Conservation (phyloP, 2,113 vertebrate species). For the Scophthalmus maximus region DNA sequence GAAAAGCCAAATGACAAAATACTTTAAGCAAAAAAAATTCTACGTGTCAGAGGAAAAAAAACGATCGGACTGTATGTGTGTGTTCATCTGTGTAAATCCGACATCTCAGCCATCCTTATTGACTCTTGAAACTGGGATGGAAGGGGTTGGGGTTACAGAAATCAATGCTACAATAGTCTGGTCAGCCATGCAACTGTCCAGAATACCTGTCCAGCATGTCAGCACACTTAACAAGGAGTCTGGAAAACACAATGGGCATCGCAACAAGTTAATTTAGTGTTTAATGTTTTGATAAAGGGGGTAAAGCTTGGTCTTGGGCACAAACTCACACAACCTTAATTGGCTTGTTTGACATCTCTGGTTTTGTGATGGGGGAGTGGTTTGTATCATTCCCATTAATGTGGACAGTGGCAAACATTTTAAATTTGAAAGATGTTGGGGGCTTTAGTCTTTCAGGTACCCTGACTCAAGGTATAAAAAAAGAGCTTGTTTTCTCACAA, state of each 20-base stretch:
- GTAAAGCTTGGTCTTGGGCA: too few species aligned
- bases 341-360: too few species aligned
- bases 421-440: too few species aligned
- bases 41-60: constrained; percentile 12
- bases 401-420: too few species aligned
- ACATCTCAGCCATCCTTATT: constrained; percentile 22
- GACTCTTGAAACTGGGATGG: constrained; percentile 32
- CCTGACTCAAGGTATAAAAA: too few species aligned
- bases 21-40: constrained; percentile 32
- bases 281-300: too few species aligned
- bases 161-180: constrained; percentile 45
- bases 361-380: too few species aligned
- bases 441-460: too few species aligned
- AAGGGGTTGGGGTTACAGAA: constrained; percentile 12
- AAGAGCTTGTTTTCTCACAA: too few species aligned
- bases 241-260: background rate
- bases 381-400: too few species aligned
- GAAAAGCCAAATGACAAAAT: constrained; percentile 38
- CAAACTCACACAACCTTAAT: too few species aligned
- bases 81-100: constrained; percentile 17
- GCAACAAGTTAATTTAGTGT: background rate
- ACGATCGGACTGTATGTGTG: constrained; percentile 14
- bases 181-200: constrained; percentile 44
- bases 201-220: constrained; percentile 14
- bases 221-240: constrained; percentile 13